Base-by-base conservation (phyloP, 1,140 invertebrate genomes). In the Nephotettix cincticeps region DNA sequence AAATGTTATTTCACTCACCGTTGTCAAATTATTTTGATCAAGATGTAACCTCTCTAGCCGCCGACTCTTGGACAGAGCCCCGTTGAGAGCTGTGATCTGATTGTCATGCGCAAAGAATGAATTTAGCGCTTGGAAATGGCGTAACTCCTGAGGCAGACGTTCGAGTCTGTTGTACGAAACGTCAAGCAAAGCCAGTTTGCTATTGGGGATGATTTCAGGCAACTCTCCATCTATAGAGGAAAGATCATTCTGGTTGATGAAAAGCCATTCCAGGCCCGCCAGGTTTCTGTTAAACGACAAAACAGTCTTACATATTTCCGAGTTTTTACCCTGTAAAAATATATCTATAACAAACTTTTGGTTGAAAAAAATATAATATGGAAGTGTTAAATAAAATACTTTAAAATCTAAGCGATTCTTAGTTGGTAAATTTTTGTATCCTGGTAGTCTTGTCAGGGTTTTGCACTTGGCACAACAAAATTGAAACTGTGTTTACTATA, bases 201-300 rank as follows among this genome's bases (percentile, higher is more conserved):
- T 87, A 82, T 80, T 87, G 82, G 83, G 83, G 78, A 69, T 72
- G 75, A 85, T 83, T 61, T 82, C 81, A 11, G 91, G 91, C 71
- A 94, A 78, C 80, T 94, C 89, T 27, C 87, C 87, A 21, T 93
- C 91, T 70, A 94, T 81, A 14, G 87, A 85, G 63, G 86, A 87
- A 30, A 94, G 81, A 58, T 89, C 84, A 77, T 94, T 94, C 21
- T 86, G 83, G 77, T 92, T 92, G 28, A 93, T 86, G 66, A 92
- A 88, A 40, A 94, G 83, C 87, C 91, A 92, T 76, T 91, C 86
- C 17, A 93, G 80, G 66, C 90, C 84, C 72, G 88, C 85, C 30
- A 93, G 77, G 66, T 90, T 86, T 69, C 85, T 86, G 76, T 30
- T 78, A 79, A 21, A 51, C n/a, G 21, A 36, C 32, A 36, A 36